A percentile compares a stretch with the other conserved stretches of the same genome.
Evolutionary conservation across 2,888 invertebrate species (phyloP).

Genomic region (Drosophila recens): DNA sequence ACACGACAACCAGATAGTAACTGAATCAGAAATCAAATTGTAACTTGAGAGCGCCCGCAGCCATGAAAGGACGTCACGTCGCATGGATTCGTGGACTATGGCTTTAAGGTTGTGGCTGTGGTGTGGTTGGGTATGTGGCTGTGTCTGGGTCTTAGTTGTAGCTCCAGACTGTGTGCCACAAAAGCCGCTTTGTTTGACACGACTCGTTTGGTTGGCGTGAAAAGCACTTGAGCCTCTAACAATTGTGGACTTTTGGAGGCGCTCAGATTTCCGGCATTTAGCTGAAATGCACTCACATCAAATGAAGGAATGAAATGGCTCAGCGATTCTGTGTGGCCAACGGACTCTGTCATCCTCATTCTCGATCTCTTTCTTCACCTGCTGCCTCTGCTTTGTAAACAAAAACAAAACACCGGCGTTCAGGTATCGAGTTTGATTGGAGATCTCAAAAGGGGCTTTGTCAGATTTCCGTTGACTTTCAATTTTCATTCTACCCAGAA

Average conservation of each 20-base stretch:
- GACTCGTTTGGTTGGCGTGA: constrained; percentile 62
- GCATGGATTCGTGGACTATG: constrained; percentile 33
- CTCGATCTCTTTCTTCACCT: neutral
- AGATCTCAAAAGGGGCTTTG: constrained; percentile 26
- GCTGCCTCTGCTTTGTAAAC: constrained; percentile 10
- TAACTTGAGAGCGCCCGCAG: constrained; percentile 69
- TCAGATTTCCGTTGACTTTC: constrained; percentile 41
- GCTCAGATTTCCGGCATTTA: constrained; percentile 62
- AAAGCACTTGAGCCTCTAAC: constrained; percentile 70
- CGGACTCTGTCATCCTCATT: neutral
- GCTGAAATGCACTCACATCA: constrained; percentile 54
- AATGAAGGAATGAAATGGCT: constrained; percentile 16
- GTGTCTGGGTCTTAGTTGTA: constrained; percentile 34
- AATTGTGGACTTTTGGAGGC: constrained; percentile 52
- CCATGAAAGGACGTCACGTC: constrained; percentile 65
- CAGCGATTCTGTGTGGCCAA: constrained; percentile 34
- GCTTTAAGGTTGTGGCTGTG: neutral
- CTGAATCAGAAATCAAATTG: constrained; percentile 74
- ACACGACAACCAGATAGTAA: constrained; percentile 42
- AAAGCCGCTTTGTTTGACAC: constrained; percentile 70
- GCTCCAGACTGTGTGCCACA: constrained; percentile 19
- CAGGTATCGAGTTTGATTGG: constrained; percentile 30
- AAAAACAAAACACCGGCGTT: constrained; percentile 1
- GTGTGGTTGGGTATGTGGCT: neutral
- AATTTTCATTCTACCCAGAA: constrained; percentile 17